phyloP scores from a whole-genome alignment of 2,888 invertebrate genomes.

The Neuroscelio doddi region DNA sequence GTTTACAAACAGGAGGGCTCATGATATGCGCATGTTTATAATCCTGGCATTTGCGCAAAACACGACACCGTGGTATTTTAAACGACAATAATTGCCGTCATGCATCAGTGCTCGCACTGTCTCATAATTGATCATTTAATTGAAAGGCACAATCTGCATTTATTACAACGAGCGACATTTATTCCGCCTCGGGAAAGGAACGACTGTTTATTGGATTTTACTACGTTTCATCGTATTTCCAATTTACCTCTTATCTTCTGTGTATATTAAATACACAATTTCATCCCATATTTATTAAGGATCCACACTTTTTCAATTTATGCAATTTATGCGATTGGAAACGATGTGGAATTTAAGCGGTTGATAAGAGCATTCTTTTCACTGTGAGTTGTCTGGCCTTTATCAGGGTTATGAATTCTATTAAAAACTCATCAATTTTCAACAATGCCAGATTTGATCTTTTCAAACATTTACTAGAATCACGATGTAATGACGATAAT shows the following conservation, averaged over 20 bases:
- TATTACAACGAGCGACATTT: neutral
- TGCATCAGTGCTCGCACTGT: neutral
- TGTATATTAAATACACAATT: neutral
- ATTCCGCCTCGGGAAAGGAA: neutral
- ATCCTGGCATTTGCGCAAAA: neutral
- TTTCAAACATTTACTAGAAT: too few species aligned
- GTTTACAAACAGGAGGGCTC: neutral
- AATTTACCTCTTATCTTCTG: neutral
- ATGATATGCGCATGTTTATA: neutral
- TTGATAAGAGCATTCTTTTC: too few species aligned
- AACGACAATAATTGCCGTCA: slow-evolving; percentile 1
- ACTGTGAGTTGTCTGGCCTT: too few species aligned
- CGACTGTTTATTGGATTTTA: neutral
- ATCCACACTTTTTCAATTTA: too few species aligned
- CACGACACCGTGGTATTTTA: slow-evolving; percentile 1
- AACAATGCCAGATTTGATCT: too few species aligned
- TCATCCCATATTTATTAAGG: neutral
- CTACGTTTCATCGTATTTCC: neutral
- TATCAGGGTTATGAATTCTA: too few species aligned
- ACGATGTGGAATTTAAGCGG: too few species aligned
- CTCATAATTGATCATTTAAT: too few species aligned
- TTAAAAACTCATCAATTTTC: too few species aligned
- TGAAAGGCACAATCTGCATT: neutral
- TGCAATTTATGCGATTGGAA: too few species aligned
- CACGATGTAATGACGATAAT: too few species aligned